phyloP scores from a whole-genome alignment of 2,888 invertebrate genomes.

The Selenia dentaria region DNA sequence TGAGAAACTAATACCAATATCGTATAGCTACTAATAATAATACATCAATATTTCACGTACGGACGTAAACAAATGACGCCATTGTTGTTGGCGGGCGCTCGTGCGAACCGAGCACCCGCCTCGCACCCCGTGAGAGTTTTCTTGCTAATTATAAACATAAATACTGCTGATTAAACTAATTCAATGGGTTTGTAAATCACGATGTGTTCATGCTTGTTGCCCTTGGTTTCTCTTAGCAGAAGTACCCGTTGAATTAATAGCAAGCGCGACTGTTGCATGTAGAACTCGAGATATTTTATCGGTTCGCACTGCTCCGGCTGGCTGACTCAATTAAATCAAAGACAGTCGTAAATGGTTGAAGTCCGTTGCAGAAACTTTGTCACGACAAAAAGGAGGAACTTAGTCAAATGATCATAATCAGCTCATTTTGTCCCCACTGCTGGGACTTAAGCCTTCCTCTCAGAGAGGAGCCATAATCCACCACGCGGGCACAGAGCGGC shows the following conservation, averaged over 20 bases:
- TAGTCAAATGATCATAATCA: too few species aligned
- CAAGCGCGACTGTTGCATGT: too few species aligned
- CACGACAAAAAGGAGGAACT: too few species aligned
- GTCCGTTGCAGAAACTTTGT: too few species aligned
- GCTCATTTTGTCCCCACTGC: too few species aligned
- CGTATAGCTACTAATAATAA: slow-evolving; percentile 17
- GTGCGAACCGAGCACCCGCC: slow-evolving; percentile 13
- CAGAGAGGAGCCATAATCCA: too few species aligned
- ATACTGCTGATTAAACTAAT: slow-evolving; percentile 10
- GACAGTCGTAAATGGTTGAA: too few species aligned
- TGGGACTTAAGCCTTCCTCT: too few species aligned
- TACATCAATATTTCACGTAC: slow-evolving; percentile 19
- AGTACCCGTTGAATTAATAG: slow-evolving; percentile 9
- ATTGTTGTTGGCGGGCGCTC: slow-evolving; percentile 29
- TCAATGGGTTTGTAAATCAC: slow-evolving; percentile 11
- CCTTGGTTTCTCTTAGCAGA: slow-evolving; percentile 16
- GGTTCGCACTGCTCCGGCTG: neutral
- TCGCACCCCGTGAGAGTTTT: slow-evolving; percentile 15
- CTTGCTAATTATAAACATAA: slow-evolving; percentile 12
- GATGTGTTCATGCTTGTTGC: slow-evolving; percentile 5
- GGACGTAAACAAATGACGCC: slow-evolving; percentile 25
- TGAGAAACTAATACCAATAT: slow-evolving; percentile 44
- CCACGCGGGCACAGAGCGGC: too few species aligned
- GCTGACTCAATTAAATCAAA: slow-evolving; percentile 21
- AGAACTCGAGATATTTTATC: slow-evolving; percentile 19